These are phyloP conservation scores for Sepioteuthis lessoniana DNA, from an alignment of 2,888 invertebrate species.

Conservation along the genomic window DNA sequence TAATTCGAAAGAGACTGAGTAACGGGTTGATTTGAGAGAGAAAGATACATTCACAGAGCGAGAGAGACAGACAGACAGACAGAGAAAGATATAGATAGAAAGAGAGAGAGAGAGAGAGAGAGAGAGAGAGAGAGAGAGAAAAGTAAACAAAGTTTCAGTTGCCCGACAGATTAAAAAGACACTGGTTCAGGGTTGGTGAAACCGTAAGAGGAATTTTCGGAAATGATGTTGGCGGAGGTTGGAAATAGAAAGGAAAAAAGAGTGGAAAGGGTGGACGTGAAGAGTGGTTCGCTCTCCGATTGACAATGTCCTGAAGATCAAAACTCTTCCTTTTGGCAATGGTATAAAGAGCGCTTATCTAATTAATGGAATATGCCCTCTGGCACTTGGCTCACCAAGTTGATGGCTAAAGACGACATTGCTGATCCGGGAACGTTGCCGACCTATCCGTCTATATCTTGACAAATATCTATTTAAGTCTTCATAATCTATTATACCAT, in stretches of 20 bases:
- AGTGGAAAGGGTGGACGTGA: not conserved
- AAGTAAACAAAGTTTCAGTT: not conserved
- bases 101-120: no score
- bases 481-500: not conserved
- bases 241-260: not conserved
- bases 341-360: not conserved
- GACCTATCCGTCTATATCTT: not conserved
- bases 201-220: not conserved
- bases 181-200: no score
- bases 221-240: not conserved
- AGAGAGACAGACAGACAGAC: no score
- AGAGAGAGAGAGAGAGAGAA: not conserved
- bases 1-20: no score
- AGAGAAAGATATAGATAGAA: no score
- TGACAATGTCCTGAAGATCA: conserved; percentile 21
- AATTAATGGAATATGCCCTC: not conserved
- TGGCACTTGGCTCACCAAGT: not conserved
- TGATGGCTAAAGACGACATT: not conserved
- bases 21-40: no score
- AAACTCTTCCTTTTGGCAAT: not conserved
- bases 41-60: no score
- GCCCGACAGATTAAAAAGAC: not conserved
- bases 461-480: not conserved
- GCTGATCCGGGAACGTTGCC: not conserved
- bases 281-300: not conserved